Percentiles rank a stretch among this genome's conserved stretches.
phyloP scores from a whole-genome alignment of 2,113 vertebrate genomes.

The Scophthalmus maximus region DNA sequence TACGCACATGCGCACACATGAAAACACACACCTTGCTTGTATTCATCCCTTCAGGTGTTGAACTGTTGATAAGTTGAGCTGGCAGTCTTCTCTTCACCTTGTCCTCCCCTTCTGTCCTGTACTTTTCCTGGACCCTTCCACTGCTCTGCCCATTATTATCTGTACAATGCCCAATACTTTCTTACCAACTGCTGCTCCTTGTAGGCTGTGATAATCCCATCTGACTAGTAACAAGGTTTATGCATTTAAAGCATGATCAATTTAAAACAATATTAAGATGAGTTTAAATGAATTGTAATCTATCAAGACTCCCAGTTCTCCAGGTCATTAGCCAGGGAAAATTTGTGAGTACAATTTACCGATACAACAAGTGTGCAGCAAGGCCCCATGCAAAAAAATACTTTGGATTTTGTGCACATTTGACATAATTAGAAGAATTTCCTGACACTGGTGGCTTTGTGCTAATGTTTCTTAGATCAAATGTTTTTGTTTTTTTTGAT shows the following conservation, averaged over 20 bases:
- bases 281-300: neutral
- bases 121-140: conserved; percentile 37
- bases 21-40: conserved; percentile 37
- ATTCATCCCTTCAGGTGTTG: conserved; percentile 54
- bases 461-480: no score
- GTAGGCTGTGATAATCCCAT: no score
- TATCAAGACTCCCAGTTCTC: no score
- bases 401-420: no score
- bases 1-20: neutral
- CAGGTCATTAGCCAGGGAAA: no score
- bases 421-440: no score
- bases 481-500: no score
- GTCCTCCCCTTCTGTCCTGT: conserved; percentile 43
- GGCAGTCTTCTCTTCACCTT: conserved; percentile 67
- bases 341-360: no score
- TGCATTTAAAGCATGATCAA: conserved; percentile 11
- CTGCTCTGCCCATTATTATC: conserved; percentile 16
- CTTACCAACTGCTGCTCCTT: conserved; percentile 1
- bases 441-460: no score
- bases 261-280: conserved; percentile 1
- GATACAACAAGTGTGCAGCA: no score
- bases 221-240: neutral
- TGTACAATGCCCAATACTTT: neutral
- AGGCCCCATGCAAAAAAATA: no score
- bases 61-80: conserved; percentile 69